Percentiles rank a stretch among this genome's conserved stretches.
Conservation (phyloP, 2,888 invertebrate species). For the Petrolisthes cinctipes region DNA sequence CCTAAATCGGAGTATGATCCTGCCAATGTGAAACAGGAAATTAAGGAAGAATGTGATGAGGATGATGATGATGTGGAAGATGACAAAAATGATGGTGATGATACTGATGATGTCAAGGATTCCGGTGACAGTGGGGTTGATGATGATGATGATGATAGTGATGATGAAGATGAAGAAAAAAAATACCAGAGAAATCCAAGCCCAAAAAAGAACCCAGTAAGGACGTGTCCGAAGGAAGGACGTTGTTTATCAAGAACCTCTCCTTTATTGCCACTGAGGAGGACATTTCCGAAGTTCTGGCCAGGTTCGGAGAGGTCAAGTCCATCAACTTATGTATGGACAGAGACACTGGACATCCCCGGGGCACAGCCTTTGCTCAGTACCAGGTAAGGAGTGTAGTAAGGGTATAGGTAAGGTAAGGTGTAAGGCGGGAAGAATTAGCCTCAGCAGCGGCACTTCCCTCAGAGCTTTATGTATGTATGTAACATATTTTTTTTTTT, state of each 20-base stretch:
- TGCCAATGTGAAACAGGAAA: too few relatives aligned
- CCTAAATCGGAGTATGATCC: too few relatives aligned
- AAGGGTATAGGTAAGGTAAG: conserved; percentile 92
- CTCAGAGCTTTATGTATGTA: too few relatives aligned
- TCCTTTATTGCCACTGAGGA: too few relatives aligned
- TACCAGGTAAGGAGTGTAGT: conserved; percentile 75
- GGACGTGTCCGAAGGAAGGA: too few relatives aligned
- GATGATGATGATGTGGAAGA: too few relatives aligned
- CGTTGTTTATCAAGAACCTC: too few relatives aligned
- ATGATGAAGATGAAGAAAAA: not conserved
- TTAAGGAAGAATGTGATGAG: not conserved
- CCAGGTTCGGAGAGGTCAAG: too few relatives aligned
- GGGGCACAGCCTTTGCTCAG: conserved; percentile 94
- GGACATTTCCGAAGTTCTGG: too few relatives aligned
- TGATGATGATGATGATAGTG: not conserved
- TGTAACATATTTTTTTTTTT: too few relatives aligned
- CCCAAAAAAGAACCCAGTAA: too few relatives aligned
- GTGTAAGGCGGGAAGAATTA: conserved; percentile 88
- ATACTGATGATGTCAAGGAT: not conserved
- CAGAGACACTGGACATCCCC: conserved; percentile 89
- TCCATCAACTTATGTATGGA: conserved; percentile 94
- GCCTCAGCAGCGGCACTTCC: conserved; percentile 75
- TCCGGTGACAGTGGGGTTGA: not conserved
- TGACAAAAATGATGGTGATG: not conserved
- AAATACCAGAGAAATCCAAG: too few relatives aligned